Evolutionary conservation across 2,888 invertebrate genomes (phyloP).

Genomic region (Eupelmus urozonus): DNA sequence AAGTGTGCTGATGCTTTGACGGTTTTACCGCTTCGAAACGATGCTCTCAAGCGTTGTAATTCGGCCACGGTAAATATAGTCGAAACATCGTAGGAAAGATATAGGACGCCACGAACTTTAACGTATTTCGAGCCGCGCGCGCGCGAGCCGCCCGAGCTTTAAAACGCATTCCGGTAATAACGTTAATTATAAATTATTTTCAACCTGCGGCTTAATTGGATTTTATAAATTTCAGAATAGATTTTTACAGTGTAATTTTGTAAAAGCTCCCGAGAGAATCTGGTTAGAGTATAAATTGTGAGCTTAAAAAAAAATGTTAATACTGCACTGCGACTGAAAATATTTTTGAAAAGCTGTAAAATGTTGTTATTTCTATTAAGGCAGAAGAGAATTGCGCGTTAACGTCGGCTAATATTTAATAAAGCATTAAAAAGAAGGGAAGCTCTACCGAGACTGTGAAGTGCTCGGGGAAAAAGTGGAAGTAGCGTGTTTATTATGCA

Average conservation of each 20-base stretch:
- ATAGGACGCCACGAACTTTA: conserved; percentile 20
- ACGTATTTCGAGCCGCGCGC: background rate
- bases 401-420: background rate
- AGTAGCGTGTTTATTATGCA: conserved; percentile 54
- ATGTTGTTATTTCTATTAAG: too few species aligned
- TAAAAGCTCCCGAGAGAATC: too few species aligned
- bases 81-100: conserved; percentile 38
- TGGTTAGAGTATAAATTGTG: too few species aligned
- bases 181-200: conserved; percentile 19
- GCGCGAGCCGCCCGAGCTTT: too few species aligned
- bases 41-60: conserved; percentile 49
- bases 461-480: conserved; percentile 8
- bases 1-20: conserved; percentile 49
- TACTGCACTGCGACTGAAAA: too few species aligned
- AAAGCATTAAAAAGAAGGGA: background rate
- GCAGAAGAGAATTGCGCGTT: too few species aligned
- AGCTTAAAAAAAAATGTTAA: too few species aligned
- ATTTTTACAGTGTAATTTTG: too few species aligned
- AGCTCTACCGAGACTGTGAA: background rate
- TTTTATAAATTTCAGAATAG: too few species aligned
- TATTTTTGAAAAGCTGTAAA: too few species aligned
- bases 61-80: conserved; percentile 53
- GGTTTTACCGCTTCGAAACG: conserved; percentile 51
- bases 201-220: too few species aligned
- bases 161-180: too few species aligned